Conservation (phyloP, 2,797 vertebrate species). For the Alosa sapidissima region DNA sequence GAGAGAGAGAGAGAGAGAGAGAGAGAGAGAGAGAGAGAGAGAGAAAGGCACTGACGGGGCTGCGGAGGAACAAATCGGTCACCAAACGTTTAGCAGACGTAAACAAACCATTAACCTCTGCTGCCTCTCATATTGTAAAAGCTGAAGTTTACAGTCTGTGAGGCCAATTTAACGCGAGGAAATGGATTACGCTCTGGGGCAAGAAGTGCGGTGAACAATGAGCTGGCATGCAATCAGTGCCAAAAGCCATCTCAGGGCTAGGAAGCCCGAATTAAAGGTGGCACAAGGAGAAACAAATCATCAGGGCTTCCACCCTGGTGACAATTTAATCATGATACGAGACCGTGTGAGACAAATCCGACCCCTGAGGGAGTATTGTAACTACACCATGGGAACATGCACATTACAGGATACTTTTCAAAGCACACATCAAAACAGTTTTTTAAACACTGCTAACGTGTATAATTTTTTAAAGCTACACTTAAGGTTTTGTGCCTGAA, state of each 20-base stretch:
- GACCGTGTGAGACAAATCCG: slow-evolving; percentile 9
- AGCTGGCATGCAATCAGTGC: slow-evolving; percentile 70
- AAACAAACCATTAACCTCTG: slow-evolving; percentile 60
- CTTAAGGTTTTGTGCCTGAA: background rate
- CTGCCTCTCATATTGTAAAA: slow-evolving; percentile 47
- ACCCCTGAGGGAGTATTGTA: slow-evolving; percentile 17
- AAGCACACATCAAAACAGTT: background rate
- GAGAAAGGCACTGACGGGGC: background rate
- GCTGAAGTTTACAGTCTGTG: slow-evolving; percentile 51
- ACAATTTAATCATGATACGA: slow-evolving; percentile 16
- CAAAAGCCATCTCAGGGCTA: slow-evolving; percentile 63
- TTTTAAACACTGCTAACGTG: background rate
- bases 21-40: too few species aligned
- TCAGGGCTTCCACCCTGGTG: slow-evolving; percentile 50
- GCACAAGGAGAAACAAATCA: slow-evolving; percentile 75
- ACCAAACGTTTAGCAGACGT: slow-evolving; percentile 49
- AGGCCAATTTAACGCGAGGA: slow-evolving; percentile 52
- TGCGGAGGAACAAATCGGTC: slow-evolving; percentile 28
- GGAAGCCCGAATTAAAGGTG: slow-evolving; percentile 65
- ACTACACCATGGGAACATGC: slow-evolving; percentile 11
- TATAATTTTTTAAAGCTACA: background rate
- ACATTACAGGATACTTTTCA: slow-evolving; percentile 7
- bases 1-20: too few species aligned
- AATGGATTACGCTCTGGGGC: slow-evolving; percentile 51
- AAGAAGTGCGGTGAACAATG: slow-evolving; percentile 55